These are phyloP conservation scores for Sciurus carolinensis DNA, from an alignment of 2,797 vertebrate species.

Conservation along the genomic window DNA sequence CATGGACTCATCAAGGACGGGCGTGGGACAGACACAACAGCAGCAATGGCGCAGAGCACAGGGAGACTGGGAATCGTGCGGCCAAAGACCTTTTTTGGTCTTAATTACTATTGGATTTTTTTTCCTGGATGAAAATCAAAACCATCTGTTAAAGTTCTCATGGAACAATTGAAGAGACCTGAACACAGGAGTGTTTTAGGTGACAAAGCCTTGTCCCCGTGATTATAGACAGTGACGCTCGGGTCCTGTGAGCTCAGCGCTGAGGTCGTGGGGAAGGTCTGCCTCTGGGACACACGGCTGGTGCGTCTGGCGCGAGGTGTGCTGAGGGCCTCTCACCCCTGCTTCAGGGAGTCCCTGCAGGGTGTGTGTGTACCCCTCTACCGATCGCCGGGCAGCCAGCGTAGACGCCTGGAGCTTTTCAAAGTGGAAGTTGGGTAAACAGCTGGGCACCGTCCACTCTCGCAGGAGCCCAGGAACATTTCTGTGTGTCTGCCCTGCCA, in stretches of 20 bases:
- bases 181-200: background rate
- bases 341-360: too few species aligned
- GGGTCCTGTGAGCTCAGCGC: fast-evolving
- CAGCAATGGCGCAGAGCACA: background rate
- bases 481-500: fast-evolving
- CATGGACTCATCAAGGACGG: background rate
- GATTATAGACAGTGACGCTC: too few species aligned
- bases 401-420: background rate
- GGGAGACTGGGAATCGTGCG: background rate
- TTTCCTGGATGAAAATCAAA: slow-evolving; percentile 57
- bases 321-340: background rate
- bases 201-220: background rate
- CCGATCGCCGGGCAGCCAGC: background rate
- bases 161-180: background rate
- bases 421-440: background rate
- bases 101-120: background rate
- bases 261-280: fast-evolving
- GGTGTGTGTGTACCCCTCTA: fast-evolving
- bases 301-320: too few species aligned
- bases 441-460: too few species aligned
- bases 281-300: background rate
- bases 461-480: background rate
- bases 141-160: background rate
- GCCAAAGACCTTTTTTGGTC: background rate
- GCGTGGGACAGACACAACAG: background rate